These are phyloP conservation scores for Silurus glanis DNA, from an alignment of 2,113 vertebrate species.

Conservation along the genomic window DNA sequence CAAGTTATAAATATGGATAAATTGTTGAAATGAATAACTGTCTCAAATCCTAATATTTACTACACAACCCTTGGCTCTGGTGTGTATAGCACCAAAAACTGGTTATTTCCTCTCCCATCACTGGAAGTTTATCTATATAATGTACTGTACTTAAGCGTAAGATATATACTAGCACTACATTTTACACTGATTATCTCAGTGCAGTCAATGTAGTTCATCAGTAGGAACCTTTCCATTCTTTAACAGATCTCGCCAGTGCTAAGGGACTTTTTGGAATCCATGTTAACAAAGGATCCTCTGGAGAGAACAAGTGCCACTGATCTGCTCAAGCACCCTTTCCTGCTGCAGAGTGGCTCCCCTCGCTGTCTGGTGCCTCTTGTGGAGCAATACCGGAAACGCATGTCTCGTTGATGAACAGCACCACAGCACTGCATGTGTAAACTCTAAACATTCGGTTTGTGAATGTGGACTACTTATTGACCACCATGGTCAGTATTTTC, in stretches of 20 bases:
- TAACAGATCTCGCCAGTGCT: conserved; percentile 85
- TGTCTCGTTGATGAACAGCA: conserved; percentile 63
- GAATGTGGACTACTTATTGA: conserved; percentile 22
- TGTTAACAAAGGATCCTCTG: conserved; percentile 80
- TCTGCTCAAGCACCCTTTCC: conserved; percentile 88
- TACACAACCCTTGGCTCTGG: background rate
- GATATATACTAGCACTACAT: background rate
- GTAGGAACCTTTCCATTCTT: background rate
- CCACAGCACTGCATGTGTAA: background rate
- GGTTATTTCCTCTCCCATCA: background rate
- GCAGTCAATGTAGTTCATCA: background rate
- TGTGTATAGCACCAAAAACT: background rate
- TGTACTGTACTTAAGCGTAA: background rate
- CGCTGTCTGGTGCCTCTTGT: conserved; percentile 88
- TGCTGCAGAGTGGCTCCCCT: conserved; percentile 82
- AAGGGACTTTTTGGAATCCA: conserved; percentile 85
- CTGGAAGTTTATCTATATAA: background rate
- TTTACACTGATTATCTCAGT: background rate
- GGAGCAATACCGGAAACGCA: conserved; percentile 81
- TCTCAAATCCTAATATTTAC: background rate
- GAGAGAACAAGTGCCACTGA: conserved; percentile 77
- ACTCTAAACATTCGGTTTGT: background rate
- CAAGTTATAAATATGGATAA: background rate
- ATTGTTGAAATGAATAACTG: background rate
- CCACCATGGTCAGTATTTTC: background rate